phyloP scores from a whole-genome alignment of 2,888 invertebrate genomes.

The Acanthosepion pharaonis region DNA sequence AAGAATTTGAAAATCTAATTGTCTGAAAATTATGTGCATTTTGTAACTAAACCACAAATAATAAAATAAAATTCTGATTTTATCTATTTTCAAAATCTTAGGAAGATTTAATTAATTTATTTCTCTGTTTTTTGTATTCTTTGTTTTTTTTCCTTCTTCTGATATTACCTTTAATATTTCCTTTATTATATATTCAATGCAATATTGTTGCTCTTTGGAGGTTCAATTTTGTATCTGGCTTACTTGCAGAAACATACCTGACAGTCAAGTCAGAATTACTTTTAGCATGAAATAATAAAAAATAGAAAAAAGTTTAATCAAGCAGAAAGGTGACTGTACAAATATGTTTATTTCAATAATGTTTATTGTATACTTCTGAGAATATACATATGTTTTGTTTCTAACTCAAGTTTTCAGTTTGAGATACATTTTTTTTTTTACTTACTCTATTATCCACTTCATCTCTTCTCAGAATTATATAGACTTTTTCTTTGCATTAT shows the following conservation, averaged over 20 bases:
- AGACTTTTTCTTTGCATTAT: not conserved
- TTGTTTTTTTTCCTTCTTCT: no score
- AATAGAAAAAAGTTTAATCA: conserved; percentile 12
- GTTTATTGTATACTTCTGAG: conserved; percentile 15
- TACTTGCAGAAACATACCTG: not conserved
- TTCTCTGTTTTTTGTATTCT: no score
- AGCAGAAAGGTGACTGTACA: not conserved
- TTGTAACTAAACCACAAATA: no score
- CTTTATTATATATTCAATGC: not conserved
- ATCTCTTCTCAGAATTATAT: not conserved
- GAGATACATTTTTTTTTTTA: not conserved
- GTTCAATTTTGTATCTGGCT: not conserved
- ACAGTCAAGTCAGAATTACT: not conserved
- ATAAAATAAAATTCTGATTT: no score
- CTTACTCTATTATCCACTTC: not conserved
- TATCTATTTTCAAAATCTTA: no score
- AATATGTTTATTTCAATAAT: not conserved
- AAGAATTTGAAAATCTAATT: no score
- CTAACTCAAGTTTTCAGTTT: not conserved
- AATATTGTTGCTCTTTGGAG: not conserved
- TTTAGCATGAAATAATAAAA: not conserved
- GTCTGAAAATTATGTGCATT: no score
- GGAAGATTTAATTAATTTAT: no score
- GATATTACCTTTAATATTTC: no score
- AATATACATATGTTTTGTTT: not conserved